A percentile compares a stretch with the other conserved stretches of the same genome.
Conservation (phyloP, 1,140 invertebrate species). For the Drosophila sechellia region DNA sequence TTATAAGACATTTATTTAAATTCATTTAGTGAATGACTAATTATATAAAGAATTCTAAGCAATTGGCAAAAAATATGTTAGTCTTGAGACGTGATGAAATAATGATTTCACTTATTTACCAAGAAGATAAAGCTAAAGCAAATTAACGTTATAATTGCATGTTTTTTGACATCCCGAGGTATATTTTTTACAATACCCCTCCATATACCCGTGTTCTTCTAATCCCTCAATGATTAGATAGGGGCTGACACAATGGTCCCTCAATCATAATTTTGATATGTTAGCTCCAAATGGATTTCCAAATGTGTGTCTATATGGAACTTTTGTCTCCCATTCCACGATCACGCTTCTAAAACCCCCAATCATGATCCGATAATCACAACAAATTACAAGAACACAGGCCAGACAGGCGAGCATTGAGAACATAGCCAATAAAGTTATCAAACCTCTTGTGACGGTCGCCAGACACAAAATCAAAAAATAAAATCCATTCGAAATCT, state of each 20-base stretch:
- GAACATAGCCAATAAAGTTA: slow-evolving; percentile 65
- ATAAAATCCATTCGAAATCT: slow-evolving; percentile 50
- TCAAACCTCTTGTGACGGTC: slow-evolving; percentile 64
- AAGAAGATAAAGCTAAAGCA: not conserved
- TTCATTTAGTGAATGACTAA: not conserved
- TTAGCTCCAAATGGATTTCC: not conserved
- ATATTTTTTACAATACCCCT: not conserved
- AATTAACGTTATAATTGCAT: not conserved
- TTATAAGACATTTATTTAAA: not conserved
- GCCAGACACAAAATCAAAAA: slow-evolving; percentile 34
- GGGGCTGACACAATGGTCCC: slow-evolving; percentile 17
- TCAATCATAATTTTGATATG: slow-evolving; percentile 30
- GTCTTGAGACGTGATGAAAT: too few species aligned
- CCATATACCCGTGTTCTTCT: not conserved
- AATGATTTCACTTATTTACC: not conserved
- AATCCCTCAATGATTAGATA: slow-evolving; percentile 39
- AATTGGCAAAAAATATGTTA: too few species aligned
- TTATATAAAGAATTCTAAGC: not conserved
- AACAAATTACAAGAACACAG: slow-evolving; percentile 56
- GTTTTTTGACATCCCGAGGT: too few species aligned
- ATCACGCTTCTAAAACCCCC: slow-evolving; percentile 42
- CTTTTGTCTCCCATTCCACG: slow-evolving; percentile 10
- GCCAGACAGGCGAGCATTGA: slow-evolving; percentile 4
- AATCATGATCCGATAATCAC: slow-evolving; percentile 62
- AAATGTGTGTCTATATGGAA: not conserved